phyloP scores from a whole-genome alignment of 2,888 invertebrate species.

The Tachina grossa region DNA sequence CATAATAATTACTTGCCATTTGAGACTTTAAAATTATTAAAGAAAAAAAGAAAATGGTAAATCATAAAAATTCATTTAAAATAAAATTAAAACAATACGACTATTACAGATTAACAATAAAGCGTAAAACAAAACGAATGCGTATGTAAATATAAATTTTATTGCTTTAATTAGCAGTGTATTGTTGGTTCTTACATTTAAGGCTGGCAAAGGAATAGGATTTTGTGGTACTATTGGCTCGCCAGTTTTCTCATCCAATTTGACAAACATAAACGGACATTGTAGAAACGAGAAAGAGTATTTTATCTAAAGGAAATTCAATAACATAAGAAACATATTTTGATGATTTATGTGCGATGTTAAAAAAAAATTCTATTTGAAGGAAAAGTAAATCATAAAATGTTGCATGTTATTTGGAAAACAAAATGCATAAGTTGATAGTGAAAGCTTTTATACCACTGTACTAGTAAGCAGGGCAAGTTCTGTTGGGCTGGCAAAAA shows the following conservation, averaged over 20 bases:
- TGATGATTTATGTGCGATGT: not conserved
- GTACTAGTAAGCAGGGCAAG: too few species aligned
- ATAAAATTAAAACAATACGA: conserved; percentile 51
- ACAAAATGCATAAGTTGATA: too few species aligned
- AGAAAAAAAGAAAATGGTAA: not conserved
- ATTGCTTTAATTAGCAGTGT: not conserved
- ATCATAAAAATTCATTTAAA: conserved; percentile 17
- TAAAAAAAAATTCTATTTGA: not conserved
- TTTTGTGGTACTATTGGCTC: conserved; percentile 84
- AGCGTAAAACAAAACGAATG: not conserved
- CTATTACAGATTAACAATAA: not conserved
- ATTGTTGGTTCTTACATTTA: conserved; percentile 86
- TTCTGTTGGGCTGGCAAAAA: too few species aligned
- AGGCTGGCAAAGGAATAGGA: conserved; percentile 88
- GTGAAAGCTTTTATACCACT: not conserved
- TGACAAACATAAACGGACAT: conserved; percentile 86
- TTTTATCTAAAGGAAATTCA: conserved; percentile 86
- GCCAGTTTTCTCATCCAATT: conserved; percentile 86
- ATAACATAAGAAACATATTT: conserved; percentile 9
- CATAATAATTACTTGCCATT: not conserved
- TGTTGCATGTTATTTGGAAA: not conserved
- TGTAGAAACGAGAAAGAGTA: conserved; percentile 89
- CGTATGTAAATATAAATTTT: not conserved
- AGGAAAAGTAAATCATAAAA: not conserved
- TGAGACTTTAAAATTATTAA: not conserved